A percentile compares a stretch with the other conserved stretches of the same genome.
Conservation (phyloP, 1,140 invertebrate species). For the Drosophila ohnishii region DNA sequence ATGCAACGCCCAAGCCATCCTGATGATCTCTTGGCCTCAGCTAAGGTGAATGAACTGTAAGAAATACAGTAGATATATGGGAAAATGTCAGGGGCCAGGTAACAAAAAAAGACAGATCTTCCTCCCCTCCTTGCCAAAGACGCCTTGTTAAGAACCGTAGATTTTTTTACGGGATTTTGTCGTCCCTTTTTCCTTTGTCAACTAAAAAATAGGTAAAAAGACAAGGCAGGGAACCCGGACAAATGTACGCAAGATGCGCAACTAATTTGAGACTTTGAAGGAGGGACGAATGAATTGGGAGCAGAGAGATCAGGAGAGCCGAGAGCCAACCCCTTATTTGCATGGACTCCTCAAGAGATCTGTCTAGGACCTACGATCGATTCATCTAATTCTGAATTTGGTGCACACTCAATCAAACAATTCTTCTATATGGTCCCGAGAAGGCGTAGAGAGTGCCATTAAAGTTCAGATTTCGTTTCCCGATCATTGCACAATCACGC, state of each 20-base stretch:
- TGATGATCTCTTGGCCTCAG: conserved; percentile 11
- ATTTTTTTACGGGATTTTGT: conserved; percentile 43
- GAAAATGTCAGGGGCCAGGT: conserved; percentile 53
- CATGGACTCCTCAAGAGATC: conserved; percentile 19
- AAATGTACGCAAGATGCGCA: conserved; percentile 45
- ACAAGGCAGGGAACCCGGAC: conserved; percentile 6
- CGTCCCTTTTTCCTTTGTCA: conserved; percentile 51
- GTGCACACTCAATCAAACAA: conserved; percentile 56
- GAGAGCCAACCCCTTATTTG: conserved; percentile 35
- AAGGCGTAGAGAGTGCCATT: conserved; percentile 33
- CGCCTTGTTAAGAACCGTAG: conserved; percentile 25
- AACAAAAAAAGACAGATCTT: conserved; percentile 32
- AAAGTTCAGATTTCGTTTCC: conserved; percentile 39
- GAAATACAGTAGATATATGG: conserved; percentile 27
- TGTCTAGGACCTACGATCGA: not conserved
- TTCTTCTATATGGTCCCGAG: conserved; percentile 23
- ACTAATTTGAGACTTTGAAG: conserved; percentile 53
- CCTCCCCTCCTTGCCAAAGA: conserved; percentile 15
- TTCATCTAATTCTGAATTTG: conserved; percentile 15
- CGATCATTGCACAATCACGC: conserved; percentile 68
- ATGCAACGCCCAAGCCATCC: conserved; percentile 23
- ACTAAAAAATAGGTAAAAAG: conserved; percentile 25
- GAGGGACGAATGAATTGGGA: conserved; percentile 44
- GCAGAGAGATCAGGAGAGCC: conserved; percentile 1
- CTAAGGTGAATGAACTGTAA: conserved; percentile 63